Conservation (phyloP, 2,797 vertebrate genomes). For the Gallinago solitaria region DNA sequence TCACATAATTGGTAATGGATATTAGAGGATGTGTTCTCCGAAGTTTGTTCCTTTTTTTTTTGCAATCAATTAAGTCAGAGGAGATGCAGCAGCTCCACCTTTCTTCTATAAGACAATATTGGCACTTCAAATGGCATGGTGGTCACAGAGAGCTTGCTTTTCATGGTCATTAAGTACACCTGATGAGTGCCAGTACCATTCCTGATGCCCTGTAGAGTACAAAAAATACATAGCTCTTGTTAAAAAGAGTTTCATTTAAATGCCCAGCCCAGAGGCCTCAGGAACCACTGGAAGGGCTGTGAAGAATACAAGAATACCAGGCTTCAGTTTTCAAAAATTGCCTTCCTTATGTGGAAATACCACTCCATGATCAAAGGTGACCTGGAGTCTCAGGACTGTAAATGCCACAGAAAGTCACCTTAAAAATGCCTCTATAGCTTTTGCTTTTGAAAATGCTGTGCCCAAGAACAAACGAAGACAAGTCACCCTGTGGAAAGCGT, state of each 20-base stretch:
- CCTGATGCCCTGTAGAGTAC: not conserved
- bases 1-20: not conserved
- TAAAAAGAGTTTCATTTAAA: not conserved
- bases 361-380: not conserved
- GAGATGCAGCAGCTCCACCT: not conserved
- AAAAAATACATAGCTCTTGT: not conserved
- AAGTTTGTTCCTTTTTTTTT: not conserved
- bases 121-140: not conserved
- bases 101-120: not conserved
- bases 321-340: not conserved
- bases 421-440: not conserved
- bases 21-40: not conserved
- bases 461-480: not conserved
- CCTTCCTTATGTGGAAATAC: not conserved
- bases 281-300: not conserved
- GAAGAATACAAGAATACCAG: not conserved
- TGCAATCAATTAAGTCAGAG: not conserved
- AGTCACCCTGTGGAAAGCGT: not conserved
- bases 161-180: not conserved
- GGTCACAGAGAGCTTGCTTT: not conserved
- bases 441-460: not conserved
- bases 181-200: not conserved
- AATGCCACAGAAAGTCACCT: not conserved
- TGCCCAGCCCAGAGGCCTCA: not conserved
- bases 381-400: not conserved